Percentiles rank a stretch among this genome's conserved stretches.
Conservation (phyloP, 2,888 invertebrate species). For the Drosophila flavopinicola region DNA sequence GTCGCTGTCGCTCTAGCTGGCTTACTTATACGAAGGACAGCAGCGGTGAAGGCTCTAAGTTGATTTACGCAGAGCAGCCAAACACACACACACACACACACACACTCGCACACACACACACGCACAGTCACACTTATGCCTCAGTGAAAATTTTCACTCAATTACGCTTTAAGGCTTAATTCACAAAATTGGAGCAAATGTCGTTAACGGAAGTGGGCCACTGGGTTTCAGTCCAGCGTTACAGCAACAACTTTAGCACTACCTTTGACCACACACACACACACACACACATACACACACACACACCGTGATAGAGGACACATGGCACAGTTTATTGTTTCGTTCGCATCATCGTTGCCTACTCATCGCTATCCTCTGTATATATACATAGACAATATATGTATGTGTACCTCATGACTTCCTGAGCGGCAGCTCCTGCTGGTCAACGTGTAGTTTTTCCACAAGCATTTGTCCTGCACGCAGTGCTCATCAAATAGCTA, state of each 20-base stretch:
- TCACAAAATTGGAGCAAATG: constrained; percentile 64
- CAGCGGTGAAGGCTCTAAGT: constrained; percentile 25
- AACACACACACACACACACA: constrained; percentile 8
- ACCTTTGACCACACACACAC: constrained; percentile 22
- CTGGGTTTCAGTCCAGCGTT: constrained; percentile 14
- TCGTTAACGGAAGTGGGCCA: constrained; percentile 63
- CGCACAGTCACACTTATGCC: constrained; percentile 60
- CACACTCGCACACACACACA: constrained; percentile 1
- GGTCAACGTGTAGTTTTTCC: constrained; percentile 1
- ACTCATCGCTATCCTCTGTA: constrained; percentile 24
- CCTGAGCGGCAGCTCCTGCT: constrained; percentile 17
- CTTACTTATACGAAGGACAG: not conserved
- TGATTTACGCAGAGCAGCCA: constrained; percentile 44
- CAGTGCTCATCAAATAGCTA: not conserved
- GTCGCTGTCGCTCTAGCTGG: constrained; percentile 9
- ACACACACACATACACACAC: constrained; percentile 5
- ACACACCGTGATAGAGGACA: not conserved
- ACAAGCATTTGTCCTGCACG: not conserved
- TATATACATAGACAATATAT: not conserved
- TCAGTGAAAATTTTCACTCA: constrained; percentile 81
- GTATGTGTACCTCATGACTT: constrained; percentile 11
- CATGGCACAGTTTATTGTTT: not conserved
- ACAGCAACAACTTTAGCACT: constrained; percentile 1
- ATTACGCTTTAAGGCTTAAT: constrained; percentile 82
- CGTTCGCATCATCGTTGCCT: constrained; percentile 6